Evolutionary conservation across 2,888 invertebrate species (phyloP), one percentile per base, ranked within the genome.

Genomic region (Oxytorus armatus): DNA sequence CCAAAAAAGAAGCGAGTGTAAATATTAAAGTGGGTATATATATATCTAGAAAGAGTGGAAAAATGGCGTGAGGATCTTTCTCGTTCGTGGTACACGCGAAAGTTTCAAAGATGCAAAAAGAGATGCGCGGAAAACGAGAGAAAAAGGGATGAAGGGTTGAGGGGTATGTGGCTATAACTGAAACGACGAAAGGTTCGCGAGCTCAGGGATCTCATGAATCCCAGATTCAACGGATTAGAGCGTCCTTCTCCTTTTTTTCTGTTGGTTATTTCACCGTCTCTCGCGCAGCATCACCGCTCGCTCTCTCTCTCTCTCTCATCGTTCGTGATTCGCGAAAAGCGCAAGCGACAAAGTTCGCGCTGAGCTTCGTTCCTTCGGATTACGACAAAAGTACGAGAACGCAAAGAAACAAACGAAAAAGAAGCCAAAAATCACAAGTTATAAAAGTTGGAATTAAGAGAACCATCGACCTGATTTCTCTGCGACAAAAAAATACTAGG

Each of bases 161-260:
- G 59, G 55, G 82, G 79, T 36, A 77, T 59, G 61, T 74, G 68
- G 23, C 61, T 36, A 47, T 65, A 74, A 36, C 36, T 36, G n/a
- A n/a, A 70, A 59, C 44, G 10, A n/a, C 14, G 70, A 81, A 57
- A 79, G 77, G 73, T 51, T 79, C 72, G 78, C 72, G 21, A 47
- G 51, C 69, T 63, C 49, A 11, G 44, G n/a, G 87, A 86, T 88
- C 89, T 90, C 89, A 90, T 90, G 90, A 91, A 91, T 90, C 89
- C 86, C 90, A 90, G 89, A 90, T 90, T 89, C 86, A 84, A 82
- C 85, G 90, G 91, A 90, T 91, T 91, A 91, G 88, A 87, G 61
- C 66, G 44, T 44, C 68, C 55, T 59, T 29, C 66, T 47, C 61
- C 49, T 36, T 59, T 33, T 53, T 39, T n/a, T 3, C 18, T 14